Conservation (phyloP, 2,888 invertebrate genomes). For the Xanthorhoe spadicearia region DNA sequence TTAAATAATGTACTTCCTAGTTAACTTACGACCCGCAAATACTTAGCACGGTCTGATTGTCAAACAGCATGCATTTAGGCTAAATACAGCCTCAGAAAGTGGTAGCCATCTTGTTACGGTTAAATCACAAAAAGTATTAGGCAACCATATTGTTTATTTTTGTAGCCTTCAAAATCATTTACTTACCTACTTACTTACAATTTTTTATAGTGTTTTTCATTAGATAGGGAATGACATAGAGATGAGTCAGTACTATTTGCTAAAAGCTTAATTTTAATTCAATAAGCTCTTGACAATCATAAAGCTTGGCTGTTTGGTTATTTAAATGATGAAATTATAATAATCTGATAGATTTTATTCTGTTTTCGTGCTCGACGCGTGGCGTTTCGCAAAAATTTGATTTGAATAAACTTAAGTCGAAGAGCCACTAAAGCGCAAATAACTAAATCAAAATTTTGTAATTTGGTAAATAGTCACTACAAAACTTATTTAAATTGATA, state of each 20-base stretch:
- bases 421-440: neutral
- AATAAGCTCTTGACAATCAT: slow-evolving; percentile 36
- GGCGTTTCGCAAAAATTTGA: slow-evolving; percentile 29
- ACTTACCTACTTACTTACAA: too few relatives aligned
- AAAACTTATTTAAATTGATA: too few relatives aligned
- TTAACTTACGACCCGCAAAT: too few relatives aligned
- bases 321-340: slow-evolving; percentile 51
- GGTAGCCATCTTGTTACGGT: too few relatives aligned
- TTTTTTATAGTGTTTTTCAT: neutral
- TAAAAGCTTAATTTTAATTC: slow-evolving; percentile 6
- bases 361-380: slow-evolving; percentile 41
- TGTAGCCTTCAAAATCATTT: too few relatives aligned
- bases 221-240: neutral
- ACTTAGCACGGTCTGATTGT: too few relatives aligned
- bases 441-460: neutral
- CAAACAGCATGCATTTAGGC: too few relatives aligned
- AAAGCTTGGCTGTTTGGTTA: slow-evolving; percentile 46
- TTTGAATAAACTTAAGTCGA: slow-evolving; percentile 25
- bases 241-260: neutral
- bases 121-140: too few relatives aligned
- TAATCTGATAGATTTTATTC: slow-evolving; percentile 51
- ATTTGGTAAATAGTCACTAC: neutral
- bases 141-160: too few relatives aligned
- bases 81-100: too few relatives aligned
- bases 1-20: too few relatives aligned